These are phyloP conservation scores for Nestor notabilis DNA, from an alignment of 2,113 vertebrate species.

Conservation along the genomic window DNA sequence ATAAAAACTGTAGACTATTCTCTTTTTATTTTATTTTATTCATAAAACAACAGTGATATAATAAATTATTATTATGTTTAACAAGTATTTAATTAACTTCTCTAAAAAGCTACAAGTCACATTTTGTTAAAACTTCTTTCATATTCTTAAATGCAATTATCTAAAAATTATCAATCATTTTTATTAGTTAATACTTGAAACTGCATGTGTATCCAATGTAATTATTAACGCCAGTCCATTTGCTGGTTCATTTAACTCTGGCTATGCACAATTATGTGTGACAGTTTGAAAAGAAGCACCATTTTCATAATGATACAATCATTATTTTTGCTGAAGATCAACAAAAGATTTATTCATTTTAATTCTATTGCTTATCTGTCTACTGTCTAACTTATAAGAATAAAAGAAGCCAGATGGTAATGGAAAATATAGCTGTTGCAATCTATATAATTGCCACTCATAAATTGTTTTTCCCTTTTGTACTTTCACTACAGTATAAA, in stretches of 20 bases:
- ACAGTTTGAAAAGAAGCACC: constrained; percentile 73
- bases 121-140: constrained; percentile 75
- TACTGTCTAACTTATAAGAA: constrained; percentile 43
- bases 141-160: constrained; percentile 78
- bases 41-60: constrained; percentile 28
- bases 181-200: constrained; percentile 80
- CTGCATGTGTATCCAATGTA: constrained; percentile 68
- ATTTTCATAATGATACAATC: constrained; percentile 71
- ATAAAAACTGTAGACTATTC: constrained; percentile 17
- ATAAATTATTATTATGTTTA: constrained; percentile 70
- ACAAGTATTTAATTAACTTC: constrained; percentile 74
- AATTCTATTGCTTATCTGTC: constrained; percentile 65
- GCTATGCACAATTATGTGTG: constrained; percentile 78
- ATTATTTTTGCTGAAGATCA: constrained; percentile 72
- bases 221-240: constrained; percentile 77
- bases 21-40: constrained; percentile 55
- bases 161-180: constrained; percentile 81
- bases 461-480: constrained; percentile 64
- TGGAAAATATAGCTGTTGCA: constrained; percentile 47
- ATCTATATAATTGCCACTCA: constrained; percentile 59
- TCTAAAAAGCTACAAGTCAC: constrained; percentile 69
- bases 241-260: constrained; percentile 77
- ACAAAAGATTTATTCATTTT: constrained; percentile 73
- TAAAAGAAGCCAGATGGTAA: constrained; percentile 49
- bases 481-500: not conserved